Conservation (phyloP, 1,140 invertebrate genomes). For the Stegodyphus mimosarum region DNA sequence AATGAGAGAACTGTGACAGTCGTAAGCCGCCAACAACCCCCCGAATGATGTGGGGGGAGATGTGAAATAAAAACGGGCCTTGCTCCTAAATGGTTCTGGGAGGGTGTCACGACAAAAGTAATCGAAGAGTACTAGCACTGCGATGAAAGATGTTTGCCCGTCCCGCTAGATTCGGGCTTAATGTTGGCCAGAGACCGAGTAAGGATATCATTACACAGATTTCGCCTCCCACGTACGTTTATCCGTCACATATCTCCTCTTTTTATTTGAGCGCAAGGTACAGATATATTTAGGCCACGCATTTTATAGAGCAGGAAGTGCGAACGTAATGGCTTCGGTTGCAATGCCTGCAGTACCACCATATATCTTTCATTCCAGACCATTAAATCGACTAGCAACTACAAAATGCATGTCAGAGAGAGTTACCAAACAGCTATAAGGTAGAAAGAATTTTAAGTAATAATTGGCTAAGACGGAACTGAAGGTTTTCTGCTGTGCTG, state of each 20-base stretch:
- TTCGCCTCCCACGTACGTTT: not conserved
- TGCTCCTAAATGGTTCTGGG: slow-evolving; percentile 28
- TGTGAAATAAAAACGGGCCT: slow-evolving; percentile 8
- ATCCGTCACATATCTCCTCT: slow-evolving; percentile 10
- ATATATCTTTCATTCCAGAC: no score
- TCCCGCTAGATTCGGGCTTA: not conserved
- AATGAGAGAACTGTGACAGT: slow-evolving; percentile 19
- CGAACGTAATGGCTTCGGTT: no score
- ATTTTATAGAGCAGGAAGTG: no score
- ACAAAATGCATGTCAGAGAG: no score
- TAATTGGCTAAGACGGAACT: no score
- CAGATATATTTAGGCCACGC: slow-evolving; percentile 20
- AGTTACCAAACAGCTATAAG: no score
- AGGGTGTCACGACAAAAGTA: not conserved
- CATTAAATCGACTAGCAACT: no score
- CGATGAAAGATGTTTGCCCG: slow-evolving; percentile 26
- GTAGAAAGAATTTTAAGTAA: no score
- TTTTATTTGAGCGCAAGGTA: not conserved
- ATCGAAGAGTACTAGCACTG: slow-evolving; percentile 14
- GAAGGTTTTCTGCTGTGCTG: no score
- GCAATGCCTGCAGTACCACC: no score
- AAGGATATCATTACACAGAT: slow-evolving; percentile 36
- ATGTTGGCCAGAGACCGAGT: slow-evolving; percentile 2
- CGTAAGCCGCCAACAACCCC: no score
- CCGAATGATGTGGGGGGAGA: not conserved